Conservation (phyloP, 2,113 vertebrate species). For the Elephantulus edwardii region DNA sequence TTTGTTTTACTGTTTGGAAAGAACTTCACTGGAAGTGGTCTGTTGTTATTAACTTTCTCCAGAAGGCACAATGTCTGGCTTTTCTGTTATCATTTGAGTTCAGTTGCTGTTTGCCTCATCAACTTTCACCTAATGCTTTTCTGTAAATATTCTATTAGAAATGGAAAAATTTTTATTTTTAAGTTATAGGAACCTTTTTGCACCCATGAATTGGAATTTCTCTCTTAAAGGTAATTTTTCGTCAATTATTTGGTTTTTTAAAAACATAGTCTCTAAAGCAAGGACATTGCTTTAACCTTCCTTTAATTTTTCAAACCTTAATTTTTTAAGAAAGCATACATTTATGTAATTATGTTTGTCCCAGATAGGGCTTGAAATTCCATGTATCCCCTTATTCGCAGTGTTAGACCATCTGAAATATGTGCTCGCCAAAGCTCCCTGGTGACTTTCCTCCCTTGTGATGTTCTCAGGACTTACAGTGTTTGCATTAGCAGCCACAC, state of each 20-base stretch:
- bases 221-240: constrained; percentile 14
- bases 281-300: neutral
- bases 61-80: neutral
- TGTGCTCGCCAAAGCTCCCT: neutral
- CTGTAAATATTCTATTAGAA: neutral
- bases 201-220: neutral
- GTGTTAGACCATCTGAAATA: neutral
- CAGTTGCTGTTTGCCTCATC: neutral
- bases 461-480: constrained; percentile 20
- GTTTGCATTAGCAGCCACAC: constrained; percentile 34
- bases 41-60: neutral
- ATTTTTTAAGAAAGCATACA: neutral
- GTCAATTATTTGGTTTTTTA: neutral
- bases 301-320: constrained; percentile 22
- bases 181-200: neutral
- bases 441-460: neutral
- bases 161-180: neutral
- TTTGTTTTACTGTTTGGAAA: neutral
- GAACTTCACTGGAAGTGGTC: neutral
- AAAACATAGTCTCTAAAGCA: neutral
- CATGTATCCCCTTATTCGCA: neutral
- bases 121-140: neutral
- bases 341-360: neutral
- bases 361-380: neutral
- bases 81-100: neutral